Evolutionary conservation across 2,888 invertebrate genomes (phyloP).

Genomic region (Nymphalis c-album): DNA sequence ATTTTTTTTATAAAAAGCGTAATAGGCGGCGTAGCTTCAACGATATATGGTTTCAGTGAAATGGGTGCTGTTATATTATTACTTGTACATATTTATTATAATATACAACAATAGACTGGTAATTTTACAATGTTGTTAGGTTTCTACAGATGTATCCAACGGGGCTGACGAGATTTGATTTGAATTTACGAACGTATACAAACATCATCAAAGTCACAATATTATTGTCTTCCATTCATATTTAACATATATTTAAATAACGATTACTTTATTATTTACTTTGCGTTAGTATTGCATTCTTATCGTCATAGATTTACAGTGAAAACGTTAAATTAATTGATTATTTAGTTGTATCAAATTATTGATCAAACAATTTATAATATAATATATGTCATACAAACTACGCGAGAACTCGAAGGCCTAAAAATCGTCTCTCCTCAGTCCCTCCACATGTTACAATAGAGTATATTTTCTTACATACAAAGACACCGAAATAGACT

Average conservation of each 20-base stretch:
- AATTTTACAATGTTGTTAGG: conserved; percentile 79
- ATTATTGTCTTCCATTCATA: conserved; percentile 42
- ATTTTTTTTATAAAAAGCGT: conserved; percentile 61
- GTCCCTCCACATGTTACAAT: conserved; percentile 69
- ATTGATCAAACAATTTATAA: background rate
- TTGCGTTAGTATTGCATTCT: background rate
- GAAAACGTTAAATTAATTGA: background rate
- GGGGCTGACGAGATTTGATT: conserved; percentile 53
- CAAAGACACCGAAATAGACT: conserved; percentile 73
- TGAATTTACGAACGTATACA: conserved; percentile 16
- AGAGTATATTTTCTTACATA: conserved; percentile 79
- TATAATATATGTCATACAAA: background rate
- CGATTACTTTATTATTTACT: background rate
- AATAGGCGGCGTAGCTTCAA: conserved; percentile 60
- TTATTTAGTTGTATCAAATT: background rate
- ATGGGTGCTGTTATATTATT: conserved; percentile 79
- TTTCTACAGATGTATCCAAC: conserved; percentile 75
- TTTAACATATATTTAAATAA: conserved; percentile 15
- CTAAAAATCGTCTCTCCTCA: conserved; percentile 44
- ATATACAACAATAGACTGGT: conserved; percentile 80
- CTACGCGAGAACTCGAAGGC: conserved; percentile 26
- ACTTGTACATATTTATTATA: conserved; percentile 80
- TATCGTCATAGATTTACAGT: background rate
- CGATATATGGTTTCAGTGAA: conserved; percentile 66
- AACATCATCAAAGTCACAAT: conserved; percentile 20